Base-by-base conservation (phyloP, 2,888 invertebrate genomes). In the Ectemnius continuus region DNA sequence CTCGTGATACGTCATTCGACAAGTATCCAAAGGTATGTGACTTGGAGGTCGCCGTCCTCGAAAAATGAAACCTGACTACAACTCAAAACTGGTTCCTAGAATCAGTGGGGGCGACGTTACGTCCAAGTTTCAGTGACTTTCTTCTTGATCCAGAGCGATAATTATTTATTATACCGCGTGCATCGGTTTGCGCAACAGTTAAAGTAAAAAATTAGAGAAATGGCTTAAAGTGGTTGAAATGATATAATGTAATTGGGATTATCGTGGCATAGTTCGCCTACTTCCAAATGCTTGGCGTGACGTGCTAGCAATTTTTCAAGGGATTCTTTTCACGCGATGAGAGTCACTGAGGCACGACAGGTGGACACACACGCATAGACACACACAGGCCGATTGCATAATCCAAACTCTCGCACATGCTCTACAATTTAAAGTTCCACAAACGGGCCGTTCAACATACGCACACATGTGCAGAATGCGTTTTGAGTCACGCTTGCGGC, bases 291-390 rank as follows among this genome's bases (percentile, higher is more conserved):
- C 8, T 11, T 36, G 36, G 36, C 36, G 36, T 36, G 36, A 36
- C 36, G 36, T 36, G 5, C 36, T 11, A 11, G 58, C 5, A 13
- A 72, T 61, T 67, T 58, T 64, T 20, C 36, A 11, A 4, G 45
- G n/a, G 6, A 60, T 28, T 56, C 36, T 11, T 46, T 58, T n/a
- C 45, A 18, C 48, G 45, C 58, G 57, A 60, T 65, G 73, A 78
- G 67, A 73, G 56, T 73, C 70, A 67, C 73, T 76, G 76, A 67
- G 47, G 23, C 64, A 4, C 52, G 58, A 61, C 69, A 67, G 63
- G 74, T 74, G 67, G 60, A 73, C 61, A 66, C 36, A 36, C 8
- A 36, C 36, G 6, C 36, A 36, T 8, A 11, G 1, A 8, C 36
- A 36, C 23, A 23, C 23, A 23, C 23, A 23, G 59, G 47, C 20